Conservation (phyloP, 2,888 invertebrate species). For the Fragum whitleyi region DNA sequence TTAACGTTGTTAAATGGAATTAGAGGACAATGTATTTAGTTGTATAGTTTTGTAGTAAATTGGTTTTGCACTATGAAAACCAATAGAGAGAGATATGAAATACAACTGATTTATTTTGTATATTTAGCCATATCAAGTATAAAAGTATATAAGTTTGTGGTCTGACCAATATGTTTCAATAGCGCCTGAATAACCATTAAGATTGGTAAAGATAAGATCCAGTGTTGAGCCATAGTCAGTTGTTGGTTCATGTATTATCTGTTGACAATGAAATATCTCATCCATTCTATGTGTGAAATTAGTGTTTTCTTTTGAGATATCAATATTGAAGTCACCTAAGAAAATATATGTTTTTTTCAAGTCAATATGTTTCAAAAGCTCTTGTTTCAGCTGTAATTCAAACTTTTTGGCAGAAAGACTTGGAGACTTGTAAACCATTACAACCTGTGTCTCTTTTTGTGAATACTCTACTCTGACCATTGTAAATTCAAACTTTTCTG, state of each 20-base stretch:
- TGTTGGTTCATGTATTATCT: constrained; percentile 34
- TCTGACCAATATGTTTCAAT: constrained; percentile 48
- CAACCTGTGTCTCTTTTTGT: constrained; percentile 31
- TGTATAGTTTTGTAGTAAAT: no score
- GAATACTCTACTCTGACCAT: neutral
- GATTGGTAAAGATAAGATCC: constrained; percentile 41
- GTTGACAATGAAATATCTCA: constrained; percentile 28
- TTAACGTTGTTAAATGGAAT: no score
- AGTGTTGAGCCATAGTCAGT: constrained; percentile 41
- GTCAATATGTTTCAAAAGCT: constrained; percentile 16
- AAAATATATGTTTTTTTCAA: constrained; percentile 28
- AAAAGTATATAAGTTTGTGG: constrained; percentile 36
- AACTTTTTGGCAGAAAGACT: constrained; percentile 5
- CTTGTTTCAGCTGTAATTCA: neutral
- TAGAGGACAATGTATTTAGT: no score
- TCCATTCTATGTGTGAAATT: constrained; percentile 1
- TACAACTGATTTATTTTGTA: no score
- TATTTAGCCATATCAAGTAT: constrained; percentile 6
- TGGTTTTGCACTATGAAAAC: no score
- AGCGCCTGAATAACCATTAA: constrained; percentile 25
- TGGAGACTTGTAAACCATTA: constrained; percentile 37
- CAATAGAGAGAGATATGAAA: no score
- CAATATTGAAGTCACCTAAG: constrained; percentile 43
- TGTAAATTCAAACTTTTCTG: constrained; percentile 13
- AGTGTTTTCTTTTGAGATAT: constrained; percentile 26